Percentiles rank a stretch among this genome's conserved stretches.
Evolutionary conservation across 1,140 invertebrate species (phyloP).

Genomic region (Drosophila baimaii): DNA sequence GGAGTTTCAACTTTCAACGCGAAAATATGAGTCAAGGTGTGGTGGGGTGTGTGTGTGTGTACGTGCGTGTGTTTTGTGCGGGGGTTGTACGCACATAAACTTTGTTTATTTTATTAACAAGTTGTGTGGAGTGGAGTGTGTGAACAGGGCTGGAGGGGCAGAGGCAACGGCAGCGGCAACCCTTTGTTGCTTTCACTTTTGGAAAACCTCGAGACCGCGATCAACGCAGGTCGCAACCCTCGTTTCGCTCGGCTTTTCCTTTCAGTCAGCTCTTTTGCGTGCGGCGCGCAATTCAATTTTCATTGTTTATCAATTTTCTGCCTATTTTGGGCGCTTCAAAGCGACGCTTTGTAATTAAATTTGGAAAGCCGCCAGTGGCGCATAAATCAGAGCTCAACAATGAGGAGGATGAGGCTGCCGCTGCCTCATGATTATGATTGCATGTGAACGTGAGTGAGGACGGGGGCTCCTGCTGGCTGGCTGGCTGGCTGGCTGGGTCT

Average conservation of each 20-base stretch:
- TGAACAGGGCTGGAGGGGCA: constrained; percentile 1
- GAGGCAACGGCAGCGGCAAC: constrained; percentile 35
- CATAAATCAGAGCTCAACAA: constrained; percentile 70
- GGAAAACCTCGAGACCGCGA: constrained; percentile 42
- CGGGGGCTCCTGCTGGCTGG: constrained; percentile 6
- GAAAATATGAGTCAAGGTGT: constrained; percentile 15
- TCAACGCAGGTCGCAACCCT: constrained; percentile 56
- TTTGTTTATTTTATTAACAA: constrained; percentile 82
- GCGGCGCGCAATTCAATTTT: constrained; percentile 74
- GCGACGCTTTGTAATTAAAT: constrained; percentile 77
- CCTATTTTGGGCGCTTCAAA: constrained; percentile 79
- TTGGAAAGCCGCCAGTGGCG: constrained; percentile 73
- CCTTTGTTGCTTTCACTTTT: constrained; percentile 55
- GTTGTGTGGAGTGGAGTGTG: constrained; percentile 54
- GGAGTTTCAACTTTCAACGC: constrained; percentile 3
- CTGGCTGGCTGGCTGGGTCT: constrained; percentile 14
- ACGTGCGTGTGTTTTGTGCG: constrained; percentile 38
- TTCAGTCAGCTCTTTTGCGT: constrained; percentile 47
- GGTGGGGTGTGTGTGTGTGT: constrained; percentile 30
- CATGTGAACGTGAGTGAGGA: constrained; percentile 26
- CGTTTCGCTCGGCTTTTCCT: constrained; percentile 37
- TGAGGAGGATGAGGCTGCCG: constrained; percentile 20
- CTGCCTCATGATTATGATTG: constrained; percentile 57
- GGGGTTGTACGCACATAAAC: constrained; percentile 60
- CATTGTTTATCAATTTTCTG: constrained; percentile 84